phyloP scores from a whole-genome alignment of 2,797 vertebrate genomes.

The Oreochromis mossambicus region DNA sequence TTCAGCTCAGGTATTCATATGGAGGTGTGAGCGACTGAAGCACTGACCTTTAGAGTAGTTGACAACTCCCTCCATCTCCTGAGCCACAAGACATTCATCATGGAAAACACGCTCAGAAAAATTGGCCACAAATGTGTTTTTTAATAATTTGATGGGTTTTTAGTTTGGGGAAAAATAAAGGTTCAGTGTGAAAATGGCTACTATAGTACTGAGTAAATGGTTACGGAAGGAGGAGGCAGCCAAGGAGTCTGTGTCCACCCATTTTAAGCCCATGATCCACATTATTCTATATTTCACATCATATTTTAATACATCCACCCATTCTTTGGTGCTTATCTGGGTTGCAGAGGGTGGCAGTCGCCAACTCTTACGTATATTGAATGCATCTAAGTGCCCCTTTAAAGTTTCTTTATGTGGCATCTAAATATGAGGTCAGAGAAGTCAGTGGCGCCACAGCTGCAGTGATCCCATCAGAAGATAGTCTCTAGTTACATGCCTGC shows the following conservation, averaged over 20 bases:
- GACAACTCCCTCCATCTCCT: not conserved
- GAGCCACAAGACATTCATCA: not conserved
- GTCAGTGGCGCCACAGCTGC: not conserved
- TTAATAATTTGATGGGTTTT: rapidly evolving
- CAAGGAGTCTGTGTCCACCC: not conserved
- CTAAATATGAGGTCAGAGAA: not conserved
- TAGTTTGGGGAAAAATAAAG: not conserved
- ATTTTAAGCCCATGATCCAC: rapidly evolving
- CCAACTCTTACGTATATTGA: not conserved
- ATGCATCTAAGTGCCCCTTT: rapidly evolving
- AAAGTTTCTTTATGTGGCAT: not conserved
- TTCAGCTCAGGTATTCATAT: not conserved
- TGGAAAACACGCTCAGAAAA: not conserved
- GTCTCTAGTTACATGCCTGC: not conserved
- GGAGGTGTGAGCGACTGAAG: not conserved
- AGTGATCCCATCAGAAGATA: not conserved
- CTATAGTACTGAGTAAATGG: rapidly evolving
- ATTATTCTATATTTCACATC: not conserved
- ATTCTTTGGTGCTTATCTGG: not conserved
- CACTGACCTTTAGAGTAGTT: not conserved
- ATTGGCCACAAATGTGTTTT: not conserved
- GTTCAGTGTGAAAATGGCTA: not conserved
- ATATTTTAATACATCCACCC: not conserved
- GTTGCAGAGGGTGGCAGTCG: not conserved
- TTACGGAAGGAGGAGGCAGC: not conserved